These are phyloP conservation scores for Microcaecilia unicolor DNA, from an alignment of 2,797 vertebrate species.

Conservation along the genomic window DNA sequence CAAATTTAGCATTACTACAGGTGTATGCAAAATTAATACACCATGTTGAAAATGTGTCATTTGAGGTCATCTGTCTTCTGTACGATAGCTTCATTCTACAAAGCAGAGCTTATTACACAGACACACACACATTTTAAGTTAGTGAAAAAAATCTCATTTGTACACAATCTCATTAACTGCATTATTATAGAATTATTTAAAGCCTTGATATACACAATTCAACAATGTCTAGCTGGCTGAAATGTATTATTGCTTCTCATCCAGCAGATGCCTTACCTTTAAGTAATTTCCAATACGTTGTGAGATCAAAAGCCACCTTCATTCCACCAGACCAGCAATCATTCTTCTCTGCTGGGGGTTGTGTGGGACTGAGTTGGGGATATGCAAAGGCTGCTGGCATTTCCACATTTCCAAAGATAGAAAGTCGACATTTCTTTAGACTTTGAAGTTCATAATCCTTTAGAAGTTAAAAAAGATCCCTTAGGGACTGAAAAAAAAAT, in stretches of 20 bases:
- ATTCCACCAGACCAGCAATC: constrained; percentile 68
- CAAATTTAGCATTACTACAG: too few species aligned
- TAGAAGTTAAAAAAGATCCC: constrained; percentile 80
- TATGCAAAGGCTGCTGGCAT: constrained; percentile 93
- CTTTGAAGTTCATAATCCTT: constrained; percentile 98
- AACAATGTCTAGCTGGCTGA: constrained; percentile 72
- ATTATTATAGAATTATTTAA: constrained; percentile 73
- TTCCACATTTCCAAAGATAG: constrained; percentile 96
- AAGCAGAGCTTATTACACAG: constrained; percentile 38
- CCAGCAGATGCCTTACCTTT: constrained; percentile 77
- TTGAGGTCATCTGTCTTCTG: constrained; percentile 21
- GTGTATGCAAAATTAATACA: too few species aligned
- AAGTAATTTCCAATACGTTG: constrained; percentile 88
- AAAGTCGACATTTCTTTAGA: constrained; percentile 87
- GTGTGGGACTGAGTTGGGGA: constrained; percentile 60
- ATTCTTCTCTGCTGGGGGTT: constrained; percentile 77
- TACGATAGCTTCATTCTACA: constrained; percentile 30
- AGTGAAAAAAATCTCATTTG: constrained; percentile 52
- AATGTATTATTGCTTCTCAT: constrained; percentile 79
- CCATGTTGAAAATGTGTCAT: constrained; percentile 3
- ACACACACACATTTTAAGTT: constrained; percentile 24
- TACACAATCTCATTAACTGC: constrained; percentile 80
- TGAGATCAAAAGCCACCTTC: constrained; percentile 68
- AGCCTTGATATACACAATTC: constrained; percentile 63
- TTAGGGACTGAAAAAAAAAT: constrained; percentile 59